Percentiles rank a stretch among this genome's conserved stretches.
Conservation (phyloP, 2,797 vertebrate species). For the Galaxias olidus region DNA sequence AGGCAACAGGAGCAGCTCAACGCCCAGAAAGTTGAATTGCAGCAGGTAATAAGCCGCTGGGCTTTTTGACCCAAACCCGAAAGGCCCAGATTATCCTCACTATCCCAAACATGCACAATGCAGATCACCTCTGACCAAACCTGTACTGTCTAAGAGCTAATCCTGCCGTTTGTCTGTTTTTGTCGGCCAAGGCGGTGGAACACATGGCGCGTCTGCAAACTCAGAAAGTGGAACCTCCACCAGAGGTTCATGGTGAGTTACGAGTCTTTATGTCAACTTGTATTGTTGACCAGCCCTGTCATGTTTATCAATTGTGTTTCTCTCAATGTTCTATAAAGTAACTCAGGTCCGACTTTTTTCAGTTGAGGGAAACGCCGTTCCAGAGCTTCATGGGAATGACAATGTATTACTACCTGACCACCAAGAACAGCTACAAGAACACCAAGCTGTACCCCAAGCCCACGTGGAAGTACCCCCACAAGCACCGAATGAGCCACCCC, state of each 20-base stretch:
- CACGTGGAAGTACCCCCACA: slow-evolving; percentile 30
- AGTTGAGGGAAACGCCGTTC: slow-evolving; percentile 66
- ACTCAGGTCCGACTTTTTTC: slow-evolving; percentile 26
- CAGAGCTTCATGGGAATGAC: slow-evolving; percentile 44
- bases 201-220: slow-evolving; percentile 92
- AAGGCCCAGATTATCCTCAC: not conserved
- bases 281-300: not conserved
- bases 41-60: slow-evolving; percentile 78
- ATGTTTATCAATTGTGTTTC: not conserved
- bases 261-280: not conserved
- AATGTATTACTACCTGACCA: slow-evolving; percentile 46
- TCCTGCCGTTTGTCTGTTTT: slow-evolving; percentile 11
- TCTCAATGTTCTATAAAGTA: not conserved
- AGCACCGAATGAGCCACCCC: slow-evolving; percentile 39
- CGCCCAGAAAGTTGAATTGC: slow-evolving; percentile 88
- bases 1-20: slow-evolving; percentile 90
- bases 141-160: too few relatives aligned
- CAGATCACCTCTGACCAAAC: too few relatives aligned
- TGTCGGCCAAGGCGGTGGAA: slow-evolving; percentile 81
- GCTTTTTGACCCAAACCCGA: not conserved
- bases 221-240: slow-evolving; percentile 77
- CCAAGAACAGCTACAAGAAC: slow-evolving; percentile 44
- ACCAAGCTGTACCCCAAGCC: slow-evolving; percentile 39
- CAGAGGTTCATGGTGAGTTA: slow-evolving; percentile 78
- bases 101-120: not conserved